Evolutionary conservation across 2,113 vertebrate species (phyloP).

Genomic region (Dendropsophus ebraccatus): DNA sequence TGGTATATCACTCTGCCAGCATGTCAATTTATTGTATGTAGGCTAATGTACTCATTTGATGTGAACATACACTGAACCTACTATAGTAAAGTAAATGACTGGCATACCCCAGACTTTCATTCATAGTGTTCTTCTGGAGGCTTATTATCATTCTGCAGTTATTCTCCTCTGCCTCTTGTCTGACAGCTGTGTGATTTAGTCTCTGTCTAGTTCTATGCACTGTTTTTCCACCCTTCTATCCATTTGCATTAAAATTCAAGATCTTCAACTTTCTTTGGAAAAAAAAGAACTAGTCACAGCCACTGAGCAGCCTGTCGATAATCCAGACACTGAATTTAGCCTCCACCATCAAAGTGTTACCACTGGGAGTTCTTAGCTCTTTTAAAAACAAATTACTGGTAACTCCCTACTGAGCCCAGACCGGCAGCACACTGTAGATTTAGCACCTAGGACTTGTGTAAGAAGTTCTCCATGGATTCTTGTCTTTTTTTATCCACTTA

Average conservation of each 20-base stretch:
- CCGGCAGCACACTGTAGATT: neutral
- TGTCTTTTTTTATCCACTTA: constrained; percentile 8
- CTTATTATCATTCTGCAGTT: constrained; percentile 34
- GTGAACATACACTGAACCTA: neutral
- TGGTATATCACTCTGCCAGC: no score
- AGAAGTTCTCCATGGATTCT: constrained; percentile 23
- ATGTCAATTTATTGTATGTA: no score
- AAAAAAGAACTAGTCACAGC: constrained; percentile 3
- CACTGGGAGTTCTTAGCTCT: constrained; percentile 48
- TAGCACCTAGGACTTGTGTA: neutral
- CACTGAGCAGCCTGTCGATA: constrained; percentile 40
- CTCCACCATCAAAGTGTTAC: constrained; percentile 37
- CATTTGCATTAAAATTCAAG: constrained; percentile 46
- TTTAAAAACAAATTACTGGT: constrained; percentile 55
- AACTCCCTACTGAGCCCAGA: constrained; percentile 15
- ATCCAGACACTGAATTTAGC: constrained; percentile 25
- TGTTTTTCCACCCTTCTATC: constrained; percentile 30
- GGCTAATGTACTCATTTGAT: no score
- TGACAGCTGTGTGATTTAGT: constrained; percentile 35
- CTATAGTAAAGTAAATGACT: neutral
- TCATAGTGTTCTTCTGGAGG: constrained; percentile 6
- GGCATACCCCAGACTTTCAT: neutral
- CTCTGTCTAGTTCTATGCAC: neutral
- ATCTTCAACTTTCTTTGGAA: neutral
- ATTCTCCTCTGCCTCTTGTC: constrained; percentile 33